Conservation (phyloP, 2,888 invertebrate species). For the Caenorhabditis sinica region DNA sequence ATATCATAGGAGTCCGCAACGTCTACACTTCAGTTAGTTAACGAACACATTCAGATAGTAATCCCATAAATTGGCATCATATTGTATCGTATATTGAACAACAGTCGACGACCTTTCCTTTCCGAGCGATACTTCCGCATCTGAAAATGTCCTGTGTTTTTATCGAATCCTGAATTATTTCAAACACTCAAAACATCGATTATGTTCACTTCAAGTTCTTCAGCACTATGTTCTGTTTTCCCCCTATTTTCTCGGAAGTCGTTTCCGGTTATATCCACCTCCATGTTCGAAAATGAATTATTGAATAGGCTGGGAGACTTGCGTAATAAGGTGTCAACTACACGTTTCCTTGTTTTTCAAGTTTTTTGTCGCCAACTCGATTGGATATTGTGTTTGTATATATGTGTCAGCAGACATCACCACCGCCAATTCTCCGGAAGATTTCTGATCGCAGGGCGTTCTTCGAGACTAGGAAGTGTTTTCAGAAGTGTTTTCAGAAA, state of each 20-base stretch:
- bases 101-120: conserved; percentile 35
- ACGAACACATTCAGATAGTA: neutral
- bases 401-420: conserved; percentile 47
- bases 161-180: neutral
- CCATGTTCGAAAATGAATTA: conserved; percentile 59
- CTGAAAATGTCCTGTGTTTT: neutral
- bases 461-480: conserved; percentile 61
- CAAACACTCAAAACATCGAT: conserved; percentile 48
- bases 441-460: conserved; percentile 53
- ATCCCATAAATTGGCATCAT: neutral
- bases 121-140: conserved; percentile 28
- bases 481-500: conserved; percentile 54
- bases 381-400: conserved; percentile 44
- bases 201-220: conserved; percentile 26
- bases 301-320: conserved; percentile 45
- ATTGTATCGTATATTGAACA: conserved; percentile 21
- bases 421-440: conserved; percentile 42
- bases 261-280: conserved; percentile 35
- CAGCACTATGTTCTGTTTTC: conserved; percentile 45
- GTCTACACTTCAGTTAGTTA: too few species aligned
- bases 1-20: too few species aligned
- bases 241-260: neutral
- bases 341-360: conserved; percentile 63
- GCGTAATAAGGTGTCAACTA: conserved; percentile 63
- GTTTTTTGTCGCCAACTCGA: conserved; percentile 31